Evolutionary conservation across 2,113 vertebrate species (phyloP).

Genomic region (Heterocephalus glaber): DNA sequence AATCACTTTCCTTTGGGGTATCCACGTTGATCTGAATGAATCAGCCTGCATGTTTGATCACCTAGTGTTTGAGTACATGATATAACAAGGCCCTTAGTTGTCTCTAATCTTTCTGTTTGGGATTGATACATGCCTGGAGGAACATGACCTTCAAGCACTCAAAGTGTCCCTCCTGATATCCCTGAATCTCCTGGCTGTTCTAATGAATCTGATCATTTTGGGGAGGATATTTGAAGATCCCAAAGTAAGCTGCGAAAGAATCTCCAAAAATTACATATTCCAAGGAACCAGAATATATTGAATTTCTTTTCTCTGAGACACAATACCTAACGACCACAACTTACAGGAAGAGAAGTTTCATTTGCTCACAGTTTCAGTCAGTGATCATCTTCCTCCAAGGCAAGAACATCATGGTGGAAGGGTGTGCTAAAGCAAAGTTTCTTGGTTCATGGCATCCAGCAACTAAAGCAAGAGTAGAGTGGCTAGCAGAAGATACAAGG

Average conservation of each 20-base stretch:
- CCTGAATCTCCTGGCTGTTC: constrained; percentile 91
- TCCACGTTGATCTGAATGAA: constrained; percentile 94
- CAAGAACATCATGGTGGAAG: neutral
- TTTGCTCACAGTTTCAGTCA: neutral
- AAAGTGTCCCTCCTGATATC: constrained; percentile 97
- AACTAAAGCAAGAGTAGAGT: neutral
- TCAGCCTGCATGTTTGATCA: constrained; percentile 95
- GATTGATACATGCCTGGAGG: constrained; percentile 94
- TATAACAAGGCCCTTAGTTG: constrained; percentile 89
- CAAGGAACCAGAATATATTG: constrained; percentile 85
- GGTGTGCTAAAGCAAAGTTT: neutral
- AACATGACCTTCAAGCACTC: constrained; percentile 95
- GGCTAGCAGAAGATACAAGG: neutral
- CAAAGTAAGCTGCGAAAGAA: constrained; percentile 94
- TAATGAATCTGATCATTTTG: constrained; percentile 95
- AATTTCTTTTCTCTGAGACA: neutral
- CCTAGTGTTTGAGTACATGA: constrained; percentile 95
- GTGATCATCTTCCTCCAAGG: neutral
- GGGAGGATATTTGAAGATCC: constrained; percentile 96
- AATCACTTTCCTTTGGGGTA: constrained; percentile 96
- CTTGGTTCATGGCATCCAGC: neutral
- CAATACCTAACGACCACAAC: neutral
- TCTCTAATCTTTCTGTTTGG: constrained; percentile 95
- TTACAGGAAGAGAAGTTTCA: neutral
- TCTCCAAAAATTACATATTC: constrained; percentile 96